Percentiles rank a stretch among this genome's conserved stretches.
Conservation (phyloP, 2,888 invertebrate genomes). For the Synergus itoensis region DNA sequence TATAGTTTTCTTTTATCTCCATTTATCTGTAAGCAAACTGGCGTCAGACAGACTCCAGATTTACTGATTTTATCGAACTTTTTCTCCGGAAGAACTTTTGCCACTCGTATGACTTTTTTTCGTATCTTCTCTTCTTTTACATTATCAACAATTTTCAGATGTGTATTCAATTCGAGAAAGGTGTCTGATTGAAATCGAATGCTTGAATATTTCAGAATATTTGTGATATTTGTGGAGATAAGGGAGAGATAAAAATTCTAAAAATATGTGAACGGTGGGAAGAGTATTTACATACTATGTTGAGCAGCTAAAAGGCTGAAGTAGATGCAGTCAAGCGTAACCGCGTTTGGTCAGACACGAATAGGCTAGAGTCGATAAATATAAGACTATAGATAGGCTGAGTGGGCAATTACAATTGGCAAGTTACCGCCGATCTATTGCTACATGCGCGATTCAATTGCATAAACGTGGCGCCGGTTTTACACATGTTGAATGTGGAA, state of each 20-base stretch:
- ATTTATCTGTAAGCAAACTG: not conserved
- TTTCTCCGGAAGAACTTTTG: not conserved
- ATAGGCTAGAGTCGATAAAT: constrained; percentile 28
- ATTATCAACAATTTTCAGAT: no score
- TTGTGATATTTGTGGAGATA: not conserved
- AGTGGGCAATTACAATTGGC: constrained; percentile 41
- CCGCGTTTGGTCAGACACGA: constrained; percentile 33
- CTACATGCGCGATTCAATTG: constrained; percentile 24
- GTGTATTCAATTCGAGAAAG: no score
- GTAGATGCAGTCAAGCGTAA: constrained; percentile 27
- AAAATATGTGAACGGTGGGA: constrained; percentile 14
- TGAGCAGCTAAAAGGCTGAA: constrained; percentile 25
- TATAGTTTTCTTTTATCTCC: not conserved
- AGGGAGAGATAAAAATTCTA: not conserved
- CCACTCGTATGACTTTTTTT: not conserved
- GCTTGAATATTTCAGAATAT: not conserved
- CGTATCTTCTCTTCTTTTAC: no score
- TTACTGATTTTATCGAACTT: not conserved
- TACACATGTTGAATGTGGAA: constrained; percentile 1
- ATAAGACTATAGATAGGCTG: constrained; percentile 26
- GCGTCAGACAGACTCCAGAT: not conserved
- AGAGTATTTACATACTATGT: constrained; percentile 29
- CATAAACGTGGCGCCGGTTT: constrained; percentile 35
- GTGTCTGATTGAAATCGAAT: not conserved
- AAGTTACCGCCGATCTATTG: constrained; percentile 38